Evolutionary conservation across 2,888 invertebrate genomes (phyloP).

Genomic region (Chrysodeixis includens): DNA sequence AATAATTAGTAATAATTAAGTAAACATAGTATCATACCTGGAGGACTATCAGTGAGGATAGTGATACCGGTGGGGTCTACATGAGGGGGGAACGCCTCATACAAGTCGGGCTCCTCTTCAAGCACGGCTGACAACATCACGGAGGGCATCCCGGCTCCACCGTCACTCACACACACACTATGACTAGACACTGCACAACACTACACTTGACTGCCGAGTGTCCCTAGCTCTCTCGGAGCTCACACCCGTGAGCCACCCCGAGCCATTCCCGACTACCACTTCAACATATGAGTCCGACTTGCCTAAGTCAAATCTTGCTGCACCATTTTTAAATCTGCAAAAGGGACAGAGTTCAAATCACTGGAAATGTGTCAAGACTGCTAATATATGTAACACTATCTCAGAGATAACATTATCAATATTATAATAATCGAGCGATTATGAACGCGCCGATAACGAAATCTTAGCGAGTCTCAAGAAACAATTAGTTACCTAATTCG

Average conservation of each 20-base stretch:
- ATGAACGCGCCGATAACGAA: conserved; percentile 69
- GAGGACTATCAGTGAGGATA: conserved; percentile 91
- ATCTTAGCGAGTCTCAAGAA: conserved; percentile 63
- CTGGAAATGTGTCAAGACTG: conserved; percentile 68
- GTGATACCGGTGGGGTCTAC: conserved; percentile 95
- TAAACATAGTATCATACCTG: conserved; percentile 73
- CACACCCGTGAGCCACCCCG: conserved; percentile 80
- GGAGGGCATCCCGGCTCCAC: conserved; percentile 87
- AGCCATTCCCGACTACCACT: conserved; percentile 75
- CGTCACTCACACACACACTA: conserved; percentile 77
- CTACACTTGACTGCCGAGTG: conserved; percentile 76
- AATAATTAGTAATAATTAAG: conserved; percentile 5
- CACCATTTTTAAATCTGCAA: conserved; percentile 89
- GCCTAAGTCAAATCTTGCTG: conserved; percentile 89
- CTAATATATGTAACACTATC: conserved; percentile 66
- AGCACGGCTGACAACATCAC: conserved; percentile 93
- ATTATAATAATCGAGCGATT: conserved; percentile 70
- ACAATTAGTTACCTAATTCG: conserved; percentile 81
- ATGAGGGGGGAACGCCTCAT: conserved; percentile 94
- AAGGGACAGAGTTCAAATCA: conserved; percentile 70
- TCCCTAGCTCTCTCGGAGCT: conserved; percentile 75
- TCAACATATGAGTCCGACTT: conserved; percentile 66
- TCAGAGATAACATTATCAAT: conserved; percentile 74
- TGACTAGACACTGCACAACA: conserved; percentile 84
- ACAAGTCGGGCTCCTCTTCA: conserved; percentile 93